phyloP scores from a whole-genome alignment of 2,888 invertebrate genomes.

The Coleophora flavipennella region DNA sequence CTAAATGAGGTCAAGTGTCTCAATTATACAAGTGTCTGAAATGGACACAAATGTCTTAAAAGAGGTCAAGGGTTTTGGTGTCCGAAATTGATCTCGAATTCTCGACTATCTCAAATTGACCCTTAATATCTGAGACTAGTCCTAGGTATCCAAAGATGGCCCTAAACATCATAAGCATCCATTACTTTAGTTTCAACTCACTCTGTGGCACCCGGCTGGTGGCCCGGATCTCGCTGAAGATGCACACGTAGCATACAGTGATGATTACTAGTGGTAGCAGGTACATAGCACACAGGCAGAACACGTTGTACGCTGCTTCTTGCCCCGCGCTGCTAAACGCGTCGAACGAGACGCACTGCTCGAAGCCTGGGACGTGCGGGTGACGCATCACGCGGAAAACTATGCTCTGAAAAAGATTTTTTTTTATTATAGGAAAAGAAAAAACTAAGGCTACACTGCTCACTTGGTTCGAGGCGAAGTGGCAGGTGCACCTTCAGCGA shows the following conservation, averaged over 20 bases:
- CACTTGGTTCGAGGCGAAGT: too few relatives aligned
- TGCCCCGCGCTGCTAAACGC: slow-evolving; percentile 76
- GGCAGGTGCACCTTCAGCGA: too few relatives aligned
- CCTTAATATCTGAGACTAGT: too few relatives aligned
- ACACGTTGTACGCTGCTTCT: slow-evolving; percentile 81
- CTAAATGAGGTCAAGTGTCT: too few relatives aligned
- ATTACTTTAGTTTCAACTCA: slow-evolving; percentile 27
- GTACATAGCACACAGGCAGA: slow-evolving; percentile 82
- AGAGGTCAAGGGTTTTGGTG: too few relatives aligned
- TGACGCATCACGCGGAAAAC: slow-evolving; percentile 81
- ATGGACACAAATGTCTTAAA: too few relatives aligned
- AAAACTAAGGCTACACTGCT: slow-evolving; percentile 14
- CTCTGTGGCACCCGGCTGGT: slow-evolving; percentile 75
- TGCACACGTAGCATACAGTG: slow-evolving; percentile 79
- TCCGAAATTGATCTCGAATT: too few relatives aligned
- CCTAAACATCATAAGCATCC: too few relatives aligned
- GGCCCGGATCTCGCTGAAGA: slow-evolving; percentile 80
- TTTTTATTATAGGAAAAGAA: too few relatives aligned
- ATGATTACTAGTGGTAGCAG: slow-evolving; percentile 82
- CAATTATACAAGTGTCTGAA: too few relatives aligned
- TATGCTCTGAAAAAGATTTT: slow-evolving; percentile 80
- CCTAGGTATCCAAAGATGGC: too few relatives aligned
- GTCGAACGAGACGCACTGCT: slow-evolving; percentile 84
- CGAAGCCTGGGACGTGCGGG: slow-evolving; percentile 75
- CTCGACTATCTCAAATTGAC: too few relatives aligned